Conservation (phyloP, 1,140 invertebrate species). For the Neotoxoptera formosana region DNA sequence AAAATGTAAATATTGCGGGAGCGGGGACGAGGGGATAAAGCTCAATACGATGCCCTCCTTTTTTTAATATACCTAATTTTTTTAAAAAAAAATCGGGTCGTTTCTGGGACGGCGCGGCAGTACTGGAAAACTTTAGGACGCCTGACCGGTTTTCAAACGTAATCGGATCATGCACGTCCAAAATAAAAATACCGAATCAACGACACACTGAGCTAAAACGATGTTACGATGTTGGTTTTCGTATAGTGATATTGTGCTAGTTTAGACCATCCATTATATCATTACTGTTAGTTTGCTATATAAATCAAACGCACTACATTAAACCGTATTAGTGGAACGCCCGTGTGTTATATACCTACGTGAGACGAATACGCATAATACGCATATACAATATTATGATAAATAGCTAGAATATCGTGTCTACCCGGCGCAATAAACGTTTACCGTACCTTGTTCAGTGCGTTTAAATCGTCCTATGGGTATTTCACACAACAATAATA, state of each 20-base stretch:
- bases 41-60: not conserved
- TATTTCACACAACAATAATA: slow-evolving; percentile 25
- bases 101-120: not conserved
- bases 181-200: not conserved
- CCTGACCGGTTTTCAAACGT: not conserved
- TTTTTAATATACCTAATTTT: not conserved
- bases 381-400: not conserved
- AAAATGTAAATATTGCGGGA: not conserved
- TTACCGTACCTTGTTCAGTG: slow-evolving; percentile 49
- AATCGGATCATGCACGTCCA: not conserved
- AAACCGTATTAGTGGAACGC: not conserved
- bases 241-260: not conserved
- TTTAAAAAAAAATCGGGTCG: not conserved
- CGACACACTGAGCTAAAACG: not conserved
- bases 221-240: not conserved
- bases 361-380: not conserved
- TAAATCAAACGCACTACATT: slow-evolving; percentile 13
- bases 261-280: not conserved
- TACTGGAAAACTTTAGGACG: not conserved
- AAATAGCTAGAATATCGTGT: not conserved
- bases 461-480: slow-evolving; percentile 54
- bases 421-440: slow-evolving; percentile 4
- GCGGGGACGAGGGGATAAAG: not conserved
- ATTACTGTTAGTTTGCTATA: not conserved
- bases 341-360: not conserved